Evolutionary conservation across 2,113 vertebrate genomes (phyloP).

Genomic region (Leucopternis melanops): DNA sequence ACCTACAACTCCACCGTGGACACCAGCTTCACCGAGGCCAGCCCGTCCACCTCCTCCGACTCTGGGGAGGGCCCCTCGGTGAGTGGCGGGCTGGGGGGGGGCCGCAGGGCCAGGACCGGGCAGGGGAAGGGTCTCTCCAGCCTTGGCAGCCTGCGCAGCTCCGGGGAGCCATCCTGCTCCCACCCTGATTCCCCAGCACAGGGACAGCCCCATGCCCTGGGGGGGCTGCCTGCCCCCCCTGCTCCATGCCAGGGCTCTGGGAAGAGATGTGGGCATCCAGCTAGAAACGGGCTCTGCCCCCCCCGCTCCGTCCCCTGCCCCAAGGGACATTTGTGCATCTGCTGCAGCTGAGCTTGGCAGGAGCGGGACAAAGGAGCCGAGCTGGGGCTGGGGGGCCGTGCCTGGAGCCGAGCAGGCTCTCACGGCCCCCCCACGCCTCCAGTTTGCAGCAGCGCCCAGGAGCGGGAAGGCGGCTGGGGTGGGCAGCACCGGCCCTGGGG

Average conservation of each 20-base stretch:
- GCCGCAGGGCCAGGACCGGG: rapidly evolving
- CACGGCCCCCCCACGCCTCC: background rate
- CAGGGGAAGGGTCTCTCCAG: background rate
- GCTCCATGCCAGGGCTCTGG: background rate
- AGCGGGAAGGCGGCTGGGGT: slow-evolving; percentile 40
- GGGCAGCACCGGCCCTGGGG: too few species aligned
- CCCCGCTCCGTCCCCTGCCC: background rate
- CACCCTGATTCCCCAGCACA: too few species aligned
- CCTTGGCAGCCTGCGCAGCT: background rate
- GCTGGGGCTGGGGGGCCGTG: background rate
- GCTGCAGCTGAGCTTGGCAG: background rate
- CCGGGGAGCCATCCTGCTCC: too few species aligned
- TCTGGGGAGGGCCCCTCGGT: slow-evolving; percentile 75
- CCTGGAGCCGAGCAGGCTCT: background rate
- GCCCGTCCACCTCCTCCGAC: slow-evolving; percentile 62
- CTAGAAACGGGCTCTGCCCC: background rate
- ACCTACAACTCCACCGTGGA: too few species aligned
- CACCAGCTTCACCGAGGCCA: slow-evolving; percentile 29
- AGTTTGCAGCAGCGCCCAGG: slow-evolving; percentile 72
- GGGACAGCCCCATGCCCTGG: too few species aligned
- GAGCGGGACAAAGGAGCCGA: background rate
- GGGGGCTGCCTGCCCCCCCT: too few species aligned
- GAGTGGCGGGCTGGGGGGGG: slow-evolving; percentile 27
- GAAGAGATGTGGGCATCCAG: background rate
- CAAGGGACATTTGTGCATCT: background rate